Conservation (phyloP, 2,797 vertebrate genomes). For the Miichthys miiuy region DNA sequence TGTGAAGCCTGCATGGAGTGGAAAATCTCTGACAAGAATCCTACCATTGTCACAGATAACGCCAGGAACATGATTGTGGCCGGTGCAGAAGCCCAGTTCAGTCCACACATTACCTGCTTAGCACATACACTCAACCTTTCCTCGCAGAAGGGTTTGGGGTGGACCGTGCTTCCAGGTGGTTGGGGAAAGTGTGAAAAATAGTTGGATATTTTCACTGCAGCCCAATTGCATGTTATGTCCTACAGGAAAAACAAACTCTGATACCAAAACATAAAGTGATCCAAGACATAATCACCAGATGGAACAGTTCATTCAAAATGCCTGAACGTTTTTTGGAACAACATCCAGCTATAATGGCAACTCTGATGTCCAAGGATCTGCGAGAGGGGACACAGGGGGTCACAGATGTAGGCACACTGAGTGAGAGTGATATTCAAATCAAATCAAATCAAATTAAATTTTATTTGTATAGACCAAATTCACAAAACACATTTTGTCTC, state of each 20-base stretch:
- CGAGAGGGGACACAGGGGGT: too few relatives aligned
- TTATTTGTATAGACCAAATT: too few relatives aligned
- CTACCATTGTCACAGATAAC: not conserved
- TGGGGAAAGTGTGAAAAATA: not conserved
- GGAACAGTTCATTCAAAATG: not conserved
- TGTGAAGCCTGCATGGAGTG: not conserved
- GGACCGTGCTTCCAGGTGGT: not conserved
- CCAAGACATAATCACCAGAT: not conserved
- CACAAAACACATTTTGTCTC: too few relatives aligned
- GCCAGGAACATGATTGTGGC: not conserved
- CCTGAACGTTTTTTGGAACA: slow-evolving; percentile 1
- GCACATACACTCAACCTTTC: not conserved
- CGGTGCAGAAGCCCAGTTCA: too few relatives aligned
- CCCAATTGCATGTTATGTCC: not conserved
- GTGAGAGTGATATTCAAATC: not conserved
- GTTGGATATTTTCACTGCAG: not conserved
- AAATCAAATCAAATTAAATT: too few relatives aligned
- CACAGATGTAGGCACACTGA: not conserved
- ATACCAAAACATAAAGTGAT: not conserved
- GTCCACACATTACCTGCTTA: not conserved
- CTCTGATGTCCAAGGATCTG: slow-evolving; percentile 7
- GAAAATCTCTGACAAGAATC: not conserved
- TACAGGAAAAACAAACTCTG: not conserved
- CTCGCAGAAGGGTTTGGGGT: not conserved
- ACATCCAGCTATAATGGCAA: not conserved